Percentiles rank a stretch among this genome's conserved stretches.
Evolutionary conservation across 1,140 invertebrate genomes (phyloP).

Genomic region (Heliconius himera): DNA sequence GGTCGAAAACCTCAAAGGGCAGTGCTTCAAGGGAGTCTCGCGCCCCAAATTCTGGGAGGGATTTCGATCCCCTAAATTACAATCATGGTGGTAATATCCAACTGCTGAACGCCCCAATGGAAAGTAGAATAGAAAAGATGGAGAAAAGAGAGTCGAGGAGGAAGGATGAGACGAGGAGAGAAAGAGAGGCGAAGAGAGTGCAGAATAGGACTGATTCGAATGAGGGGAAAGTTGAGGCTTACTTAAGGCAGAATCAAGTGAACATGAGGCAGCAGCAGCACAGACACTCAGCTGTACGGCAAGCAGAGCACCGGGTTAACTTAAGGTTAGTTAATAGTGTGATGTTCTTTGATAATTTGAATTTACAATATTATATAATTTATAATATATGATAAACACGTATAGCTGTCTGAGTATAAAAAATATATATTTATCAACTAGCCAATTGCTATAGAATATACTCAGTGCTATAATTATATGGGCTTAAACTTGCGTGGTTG

Average conservation of each 20-base stretch:
- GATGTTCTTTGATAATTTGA: too few species aligned
- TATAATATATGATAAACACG: too few species aligned
- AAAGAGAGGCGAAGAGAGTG: constrained; percentile 40
- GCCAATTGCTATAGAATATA: too few species aligned
- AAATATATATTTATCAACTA: too few species aligned
- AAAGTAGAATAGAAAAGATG: constrained; percentile 55
- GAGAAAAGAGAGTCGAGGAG: constrained; percentile 59
- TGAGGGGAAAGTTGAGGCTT: constrained; percentile 76
- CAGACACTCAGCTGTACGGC: constrained; percentile 70
- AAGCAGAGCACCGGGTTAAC: constrained; percentile 78
- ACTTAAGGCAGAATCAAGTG: constrained; percentile 75
- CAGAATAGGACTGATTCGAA: constrained; percentile 59
- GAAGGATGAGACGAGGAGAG: constrained; percentile 55
- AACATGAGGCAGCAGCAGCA: constrained; percentile 76
- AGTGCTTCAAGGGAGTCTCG: constrained; percentile 56
- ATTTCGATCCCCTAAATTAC: constrained; percentile 78
- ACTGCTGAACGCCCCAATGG: constrained; percentile 54
- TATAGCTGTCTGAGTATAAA: too few species aligned
- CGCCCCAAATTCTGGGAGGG: constrained; percentile 59
- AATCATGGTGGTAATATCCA: constrained; percentile 79
- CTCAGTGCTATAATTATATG: too few species aligned
- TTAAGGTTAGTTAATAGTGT: constrained; percentile 54
- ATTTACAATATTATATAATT: too few species aligned
- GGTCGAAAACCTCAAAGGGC: constrained; percentile 55
- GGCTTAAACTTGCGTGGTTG: too few species aligned